These are phyloP conservation scores for Metaphire vulgaris DNA, from an alignment of 1,140 invertebrate species.

Conservation along the genomic window DNA sequence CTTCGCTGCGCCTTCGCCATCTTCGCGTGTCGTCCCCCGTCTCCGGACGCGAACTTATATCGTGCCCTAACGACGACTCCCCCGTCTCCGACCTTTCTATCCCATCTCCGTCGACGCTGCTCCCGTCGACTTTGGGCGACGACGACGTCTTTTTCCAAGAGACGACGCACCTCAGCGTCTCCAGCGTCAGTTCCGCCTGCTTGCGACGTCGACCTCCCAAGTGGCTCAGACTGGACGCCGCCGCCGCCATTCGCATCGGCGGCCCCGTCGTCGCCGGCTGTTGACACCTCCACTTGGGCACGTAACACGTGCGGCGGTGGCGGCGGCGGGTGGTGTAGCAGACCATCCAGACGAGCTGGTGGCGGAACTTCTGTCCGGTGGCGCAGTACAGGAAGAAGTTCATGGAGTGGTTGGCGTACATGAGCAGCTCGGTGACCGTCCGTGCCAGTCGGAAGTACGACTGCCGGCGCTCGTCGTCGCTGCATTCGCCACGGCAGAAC, in stretches of 20 bases:
- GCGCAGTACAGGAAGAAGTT: constrained; percentile 52
- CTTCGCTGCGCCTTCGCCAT: too few relatives aligned
- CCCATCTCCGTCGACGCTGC: background rate
- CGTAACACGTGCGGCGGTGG: too few relatives aligned
- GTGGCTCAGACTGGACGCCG: background rate
- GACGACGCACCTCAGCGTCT: background rate
- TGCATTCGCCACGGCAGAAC: background rate
- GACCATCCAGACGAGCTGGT: constrained; percentile 28
- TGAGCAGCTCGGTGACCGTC: constrained; percentile 42
- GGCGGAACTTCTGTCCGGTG: constrained; percentile 47
- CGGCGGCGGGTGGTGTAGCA: constrained; percentile 21
- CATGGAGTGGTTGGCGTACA: constrained; percentile 51
- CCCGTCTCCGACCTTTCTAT: background rate
- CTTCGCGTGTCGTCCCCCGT: too few relatives aligned
- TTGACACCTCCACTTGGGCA: too few relatives aligned
- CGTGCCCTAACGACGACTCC: background rate
- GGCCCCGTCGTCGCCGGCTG: background rate
- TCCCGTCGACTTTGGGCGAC: background rate
- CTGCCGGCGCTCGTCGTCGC: background rate
- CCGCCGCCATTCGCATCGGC: background rate
- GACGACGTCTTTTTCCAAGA: background rate
- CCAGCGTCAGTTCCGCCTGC: background rate
- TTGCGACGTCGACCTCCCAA: background rate
- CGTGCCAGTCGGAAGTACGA: constrained; percentile 31
- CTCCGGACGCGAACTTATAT: background rate